These are phyloP conservation scores for Xenops minutus DNA, from an alignment of 2,797 vertebrate species.

Conservation along the genomic window DNA sequence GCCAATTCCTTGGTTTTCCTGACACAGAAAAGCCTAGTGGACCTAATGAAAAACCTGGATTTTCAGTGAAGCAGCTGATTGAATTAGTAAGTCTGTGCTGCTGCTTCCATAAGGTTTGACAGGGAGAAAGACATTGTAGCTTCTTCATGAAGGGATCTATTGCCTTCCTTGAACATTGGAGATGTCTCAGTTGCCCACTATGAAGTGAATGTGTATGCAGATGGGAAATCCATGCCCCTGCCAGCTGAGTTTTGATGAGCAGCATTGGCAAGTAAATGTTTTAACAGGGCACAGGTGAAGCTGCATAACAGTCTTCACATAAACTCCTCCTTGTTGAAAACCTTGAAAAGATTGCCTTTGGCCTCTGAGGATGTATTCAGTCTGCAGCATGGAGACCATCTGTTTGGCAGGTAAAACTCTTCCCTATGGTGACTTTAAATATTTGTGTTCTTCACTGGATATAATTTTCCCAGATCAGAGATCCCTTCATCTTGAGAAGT, in stretches of 20 bases:
- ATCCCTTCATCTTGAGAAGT: background rate
- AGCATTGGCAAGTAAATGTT: background rate
- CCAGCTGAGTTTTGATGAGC: background rate
- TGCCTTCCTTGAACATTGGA: fast-evolving
- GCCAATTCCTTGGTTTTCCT: background rate
- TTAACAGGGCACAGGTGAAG: background rate
- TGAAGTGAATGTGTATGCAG: background rate
- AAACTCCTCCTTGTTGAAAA: background rate
- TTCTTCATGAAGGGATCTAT: background rate
- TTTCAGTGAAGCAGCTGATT: background rate
- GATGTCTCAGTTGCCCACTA: background rate
- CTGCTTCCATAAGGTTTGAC: background rate
- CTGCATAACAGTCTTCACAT: background rate
- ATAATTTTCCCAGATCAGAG: background rate
- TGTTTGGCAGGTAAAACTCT: background rate
- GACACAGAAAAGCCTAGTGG: background rate
- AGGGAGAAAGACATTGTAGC: background rate
- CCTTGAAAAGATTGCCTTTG: background rate
- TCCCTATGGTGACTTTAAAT: background rate
- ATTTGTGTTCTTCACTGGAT: background rate
- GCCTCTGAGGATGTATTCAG: background rate
- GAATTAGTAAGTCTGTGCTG: background rate
- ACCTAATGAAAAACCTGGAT: background rate
- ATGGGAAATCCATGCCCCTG: background rate
- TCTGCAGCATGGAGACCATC: background rate